Evolutionary conservation across 2,113 vertebrate genomes (phyloP).

Genomic region (Oplegnathus fasciatus): DNA sequence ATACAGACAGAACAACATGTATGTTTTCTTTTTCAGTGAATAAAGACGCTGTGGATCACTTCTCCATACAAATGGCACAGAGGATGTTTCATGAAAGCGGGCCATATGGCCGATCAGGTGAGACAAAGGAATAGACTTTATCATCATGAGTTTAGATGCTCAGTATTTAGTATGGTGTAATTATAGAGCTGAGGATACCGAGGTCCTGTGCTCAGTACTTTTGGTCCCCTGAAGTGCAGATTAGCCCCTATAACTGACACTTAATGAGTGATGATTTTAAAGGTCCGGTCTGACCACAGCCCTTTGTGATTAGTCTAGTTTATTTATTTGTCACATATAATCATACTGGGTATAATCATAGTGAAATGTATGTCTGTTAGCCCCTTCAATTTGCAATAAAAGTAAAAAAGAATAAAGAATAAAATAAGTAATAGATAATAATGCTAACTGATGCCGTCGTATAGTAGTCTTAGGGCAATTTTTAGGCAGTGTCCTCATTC

Average conservation of each 20-base stretch:
- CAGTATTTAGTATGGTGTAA: neutral
- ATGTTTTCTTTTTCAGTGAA: conserved; percentile 45
- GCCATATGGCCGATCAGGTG: conserved; percentile 74
- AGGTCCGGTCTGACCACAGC: neutral
- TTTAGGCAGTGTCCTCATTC: no score
- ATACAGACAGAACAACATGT: neutral
- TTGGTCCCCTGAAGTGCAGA: neutral
- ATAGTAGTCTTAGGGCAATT: no score
- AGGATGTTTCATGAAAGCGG: conserved; percentile 57
- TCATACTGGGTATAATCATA: no score
- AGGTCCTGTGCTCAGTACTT: neutral
- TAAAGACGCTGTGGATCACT: conserved; percentile 13
- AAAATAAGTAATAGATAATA: no score
- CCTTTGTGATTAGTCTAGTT: neutral
- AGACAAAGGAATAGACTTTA: neutral
- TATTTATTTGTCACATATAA: no score
- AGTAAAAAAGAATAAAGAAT: no score
- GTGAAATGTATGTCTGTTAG: no score
- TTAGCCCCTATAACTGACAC: neutral
- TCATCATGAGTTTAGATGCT: neutral
- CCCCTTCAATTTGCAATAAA: no score
- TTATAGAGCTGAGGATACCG: neutral
- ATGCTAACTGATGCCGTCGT: no score
- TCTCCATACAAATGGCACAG: conserved; percentile 55
- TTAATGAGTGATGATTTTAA: neutral